These are phyloP conservation scores for Vicugna pacos DNA, from an alignment of 2,113 vertebrate species.

Conservation along the genomic window DNA sequence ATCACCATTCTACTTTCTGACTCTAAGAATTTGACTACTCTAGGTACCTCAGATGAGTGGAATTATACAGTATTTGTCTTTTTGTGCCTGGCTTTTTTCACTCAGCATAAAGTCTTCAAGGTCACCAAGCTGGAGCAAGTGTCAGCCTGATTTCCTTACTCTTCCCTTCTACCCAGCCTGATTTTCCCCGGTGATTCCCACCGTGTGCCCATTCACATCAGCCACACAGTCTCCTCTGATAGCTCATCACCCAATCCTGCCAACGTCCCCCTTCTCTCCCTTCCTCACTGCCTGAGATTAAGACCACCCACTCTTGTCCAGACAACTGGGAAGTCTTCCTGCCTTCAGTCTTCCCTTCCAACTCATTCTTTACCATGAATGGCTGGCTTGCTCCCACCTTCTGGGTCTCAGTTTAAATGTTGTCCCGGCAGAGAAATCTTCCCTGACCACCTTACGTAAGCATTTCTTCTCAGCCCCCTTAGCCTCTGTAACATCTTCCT, in stretches of 20 bases:
- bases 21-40: neutral
- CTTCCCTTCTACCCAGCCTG: neutral
- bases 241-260: neutral
- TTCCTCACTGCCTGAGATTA: neutral
- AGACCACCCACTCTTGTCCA: neutral
- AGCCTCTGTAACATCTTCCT: neutral
- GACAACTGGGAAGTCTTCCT: neutral
- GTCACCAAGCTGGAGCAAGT: neutral
- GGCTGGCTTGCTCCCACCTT: neutral
- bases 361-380: neutral
- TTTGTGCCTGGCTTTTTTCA: neutral
- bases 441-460: neutral
- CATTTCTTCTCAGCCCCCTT: neutral
- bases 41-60: neutral
- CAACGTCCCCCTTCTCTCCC: neutral
- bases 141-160: neutral
- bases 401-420: neutral
- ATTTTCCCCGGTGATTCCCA: neutral
- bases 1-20: neutral
- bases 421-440: neutral
- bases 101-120: neutral
- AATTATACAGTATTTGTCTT: neutral
- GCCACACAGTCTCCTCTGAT: neutral
- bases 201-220: neutral
- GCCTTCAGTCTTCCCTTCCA: neutral